Conservation (phyloP, 2,113 vertebrate genomes). For the Petaurus breviceps region DNA sequence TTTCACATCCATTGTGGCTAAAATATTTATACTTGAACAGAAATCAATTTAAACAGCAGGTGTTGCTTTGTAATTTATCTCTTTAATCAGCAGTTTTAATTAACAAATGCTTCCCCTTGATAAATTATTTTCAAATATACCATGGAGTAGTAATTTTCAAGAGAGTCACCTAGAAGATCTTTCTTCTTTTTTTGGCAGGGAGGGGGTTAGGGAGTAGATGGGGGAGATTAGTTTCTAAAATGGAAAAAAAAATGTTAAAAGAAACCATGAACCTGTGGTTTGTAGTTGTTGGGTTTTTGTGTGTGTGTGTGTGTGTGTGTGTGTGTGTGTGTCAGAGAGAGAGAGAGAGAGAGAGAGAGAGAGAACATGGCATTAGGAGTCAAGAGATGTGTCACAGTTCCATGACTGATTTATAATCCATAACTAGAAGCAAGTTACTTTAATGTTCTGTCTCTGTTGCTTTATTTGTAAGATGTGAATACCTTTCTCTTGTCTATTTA, state of each 20-base stretch:
- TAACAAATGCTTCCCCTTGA: conserved; percentile 69
- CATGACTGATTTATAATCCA: not conserved
- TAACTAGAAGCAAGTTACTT: not conserved
- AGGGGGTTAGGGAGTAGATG: not conserved
- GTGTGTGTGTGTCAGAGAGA: not conserved
- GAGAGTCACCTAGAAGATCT: not conserved
- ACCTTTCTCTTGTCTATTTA: not conserved
- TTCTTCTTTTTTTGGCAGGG: not conserved
- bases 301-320: not conserved
- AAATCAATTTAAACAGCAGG: conserved; percentile 69
- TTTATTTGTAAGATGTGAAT: not conserved
- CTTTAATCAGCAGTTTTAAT: conserved; percentile 71
- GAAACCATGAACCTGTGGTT: not conserved
- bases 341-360: not conserved
- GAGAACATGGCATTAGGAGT: not conserved
- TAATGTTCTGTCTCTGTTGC: not conserved
- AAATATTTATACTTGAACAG: conserved; percentile 69
- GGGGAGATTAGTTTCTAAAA: not conserved
- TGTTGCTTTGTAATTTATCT: conserved; percentile 43
- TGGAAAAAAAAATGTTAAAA: not conserved
- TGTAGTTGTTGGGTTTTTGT: not conserved
- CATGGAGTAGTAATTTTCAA: conserved; percentile 2
- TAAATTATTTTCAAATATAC: conserved; percentile 37
- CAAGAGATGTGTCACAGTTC: not conserved
- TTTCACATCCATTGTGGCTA: conserved; percentile 59